Conservation (phyloP, 2,797 vertebrate genomes). For the Valencia hispanica region DNA sequence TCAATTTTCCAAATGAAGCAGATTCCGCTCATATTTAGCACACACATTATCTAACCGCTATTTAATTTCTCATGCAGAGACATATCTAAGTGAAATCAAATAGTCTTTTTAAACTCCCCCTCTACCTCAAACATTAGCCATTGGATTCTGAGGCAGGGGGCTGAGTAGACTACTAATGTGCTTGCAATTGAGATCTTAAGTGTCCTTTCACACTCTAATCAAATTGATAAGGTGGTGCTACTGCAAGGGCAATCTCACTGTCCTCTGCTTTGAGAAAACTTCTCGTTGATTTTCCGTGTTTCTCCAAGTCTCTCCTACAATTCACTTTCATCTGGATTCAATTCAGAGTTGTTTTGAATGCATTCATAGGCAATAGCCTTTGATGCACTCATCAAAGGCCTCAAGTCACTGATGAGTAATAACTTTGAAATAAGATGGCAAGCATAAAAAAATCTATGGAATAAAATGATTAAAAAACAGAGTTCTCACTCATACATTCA, state of each 20-base stretch:
- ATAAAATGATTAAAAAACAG: background rate
- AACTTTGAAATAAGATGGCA: constrained; percentile 13
- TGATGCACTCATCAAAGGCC: constrained; percentile 21
- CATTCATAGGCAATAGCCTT: constrained; percentile 26
- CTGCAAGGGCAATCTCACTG: constrained; percentile 70
- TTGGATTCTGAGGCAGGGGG: constrained; percentile 58
- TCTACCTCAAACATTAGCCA: constrained; percentile 68
- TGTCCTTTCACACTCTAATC: constrained; percentile 82
- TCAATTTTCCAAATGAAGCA: constrained; percentile 66
- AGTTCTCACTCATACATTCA: background rate
- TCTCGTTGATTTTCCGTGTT: constrained; percentile 40
- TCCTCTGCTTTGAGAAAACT: constrained; percentile 63
- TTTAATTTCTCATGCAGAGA: constrained; percentile 75
- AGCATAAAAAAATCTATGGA: constrained; percentile 8
- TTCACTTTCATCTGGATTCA: constrained; percentile 45
- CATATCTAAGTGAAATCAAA: constrained; percentile 82
- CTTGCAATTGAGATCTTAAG: constrained; percentile 78
- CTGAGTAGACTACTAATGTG: constrained; percentile 72
- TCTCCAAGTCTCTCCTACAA: constrained; percentile 28
- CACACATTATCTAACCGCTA: constrained; percentile 68
- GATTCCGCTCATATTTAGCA: constrained; percentile 65
- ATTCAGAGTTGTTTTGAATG: constrained; percentile 48
- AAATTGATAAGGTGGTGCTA: constrained; percentile 78
- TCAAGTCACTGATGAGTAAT: constrained; percentile 16
- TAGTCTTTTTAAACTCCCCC: constrained; percentile 72